Conservation (phyloP, 2,113 vertebrate genomes). For the Phalacrocorax aristotelis region DNA sequence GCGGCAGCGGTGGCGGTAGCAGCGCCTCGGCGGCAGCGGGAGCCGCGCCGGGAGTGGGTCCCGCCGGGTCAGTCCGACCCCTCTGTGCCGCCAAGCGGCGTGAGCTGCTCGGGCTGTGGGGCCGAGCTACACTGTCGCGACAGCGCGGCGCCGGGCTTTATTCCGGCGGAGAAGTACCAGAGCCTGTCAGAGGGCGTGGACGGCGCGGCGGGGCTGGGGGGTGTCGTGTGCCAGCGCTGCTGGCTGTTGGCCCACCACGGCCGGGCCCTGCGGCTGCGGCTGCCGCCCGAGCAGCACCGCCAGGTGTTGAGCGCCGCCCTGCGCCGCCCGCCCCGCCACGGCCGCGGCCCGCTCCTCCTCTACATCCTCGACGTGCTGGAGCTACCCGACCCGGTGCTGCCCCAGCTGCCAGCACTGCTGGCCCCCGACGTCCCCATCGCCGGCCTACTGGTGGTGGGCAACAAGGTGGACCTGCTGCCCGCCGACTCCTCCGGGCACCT, state of each 20-base stretch:
- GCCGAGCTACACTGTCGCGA: conserved; percentile 82
- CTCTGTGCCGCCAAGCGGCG: conserved; percentile 64
- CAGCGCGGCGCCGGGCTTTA: conserved; percentile 74
- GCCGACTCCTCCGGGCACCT: conserved; percentile 77
- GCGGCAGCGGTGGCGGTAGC: too few species aligned
- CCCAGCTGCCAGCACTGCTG: conserved; percentile 71
- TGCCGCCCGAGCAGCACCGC: conserved; percentile 77
- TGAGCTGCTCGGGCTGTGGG: conserved; percentile 84
- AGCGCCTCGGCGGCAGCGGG: too few species aligned
- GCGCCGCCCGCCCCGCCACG: conserved; percentile 28
- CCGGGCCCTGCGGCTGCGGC: conserved; percentile 71
- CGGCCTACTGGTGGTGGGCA: conserved; percentile 83
- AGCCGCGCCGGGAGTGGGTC: not conserved
- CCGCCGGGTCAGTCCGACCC: conserved; percentile 20
- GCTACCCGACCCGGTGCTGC: conserved; percentile 81
- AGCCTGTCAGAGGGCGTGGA: conserved; percentile 43
- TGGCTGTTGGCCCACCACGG: conserved; percentile 80
- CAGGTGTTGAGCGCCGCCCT: conserved; percentile 66
- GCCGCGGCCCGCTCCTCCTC: conserved; percentile 80
- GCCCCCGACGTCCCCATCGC: not conserved
- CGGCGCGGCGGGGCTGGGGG: conserved; percentile 57
- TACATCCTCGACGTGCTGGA: conserved; percentile 87
- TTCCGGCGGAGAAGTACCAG: conserved; percentile 84
- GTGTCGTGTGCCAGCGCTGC: conserved; percentile 84
- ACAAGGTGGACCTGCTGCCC: conserved; percentile 88